phyloP scores from a whole-genome alignment of 2,888 invertebrate genomes.

The Lottia gigantea region DNA sequence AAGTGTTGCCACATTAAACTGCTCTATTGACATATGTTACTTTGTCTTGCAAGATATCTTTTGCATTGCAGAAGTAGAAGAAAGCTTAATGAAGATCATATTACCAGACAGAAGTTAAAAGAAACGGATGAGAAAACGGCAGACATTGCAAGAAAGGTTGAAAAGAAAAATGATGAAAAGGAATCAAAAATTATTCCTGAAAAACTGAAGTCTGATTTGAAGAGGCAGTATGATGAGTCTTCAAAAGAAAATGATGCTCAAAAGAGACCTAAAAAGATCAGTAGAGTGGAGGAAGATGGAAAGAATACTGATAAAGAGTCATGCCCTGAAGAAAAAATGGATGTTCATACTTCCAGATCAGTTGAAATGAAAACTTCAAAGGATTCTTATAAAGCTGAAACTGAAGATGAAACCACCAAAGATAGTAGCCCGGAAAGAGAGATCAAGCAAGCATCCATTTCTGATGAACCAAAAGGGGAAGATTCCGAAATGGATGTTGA shows the following conservation, averaged over 20 bases:
- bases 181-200: neutral
- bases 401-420: neutral
- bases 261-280: neutral
- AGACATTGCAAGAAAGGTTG: neutral
- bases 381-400: neutral
- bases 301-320: neutral
- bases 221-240: too few species aligned
- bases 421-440: too few species aligned
- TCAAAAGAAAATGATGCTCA: neutral
- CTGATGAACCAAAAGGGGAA: neutral
- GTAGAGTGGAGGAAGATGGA: constrained; percentile 12
- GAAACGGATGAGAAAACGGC: neutral
- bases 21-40: too few species aligned
- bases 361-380: neutral
- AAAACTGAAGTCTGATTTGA: neutral
- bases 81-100: neutral
- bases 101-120: neutral
- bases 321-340: too few species aligned
- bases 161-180: too few species aligned
- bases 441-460: too few species aligned
- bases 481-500: neutral
- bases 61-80: neutral
- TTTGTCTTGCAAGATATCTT: neutral
- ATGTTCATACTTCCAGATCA: neutral
- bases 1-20: too few species aligned